These are phyloP conservation scores for Malacoctenus gilli DNA, from an alignment of 2,797 vertebrate genomes.

Conservation along the genomic window DNA sequence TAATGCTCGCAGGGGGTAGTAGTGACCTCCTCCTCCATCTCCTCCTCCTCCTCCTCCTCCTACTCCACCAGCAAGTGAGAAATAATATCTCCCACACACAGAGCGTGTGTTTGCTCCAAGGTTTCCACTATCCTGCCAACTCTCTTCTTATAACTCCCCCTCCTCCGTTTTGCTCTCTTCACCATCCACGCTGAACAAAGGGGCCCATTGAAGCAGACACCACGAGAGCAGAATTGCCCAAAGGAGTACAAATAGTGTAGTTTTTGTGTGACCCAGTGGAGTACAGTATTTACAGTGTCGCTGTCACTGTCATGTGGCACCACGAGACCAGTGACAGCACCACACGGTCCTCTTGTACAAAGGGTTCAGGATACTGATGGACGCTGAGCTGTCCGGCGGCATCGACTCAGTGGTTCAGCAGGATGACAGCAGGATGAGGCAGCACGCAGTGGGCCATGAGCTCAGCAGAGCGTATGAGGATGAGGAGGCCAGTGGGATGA, in stretches of 20 bases:
- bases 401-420: slow-evolving; percentile 45
- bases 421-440: slow-evolving; percentile 59
- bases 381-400: slow-evolving; percentile 48
- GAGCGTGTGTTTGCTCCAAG: slow-evolving; percentile 53
- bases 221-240: background rate
- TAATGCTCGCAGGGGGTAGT: slow-evolving; percentile 41
- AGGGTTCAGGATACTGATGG: slow-evolving; percentile 27
- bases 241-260: slow-evolving; percentile 1
- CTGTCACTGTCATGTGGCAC: slow-evolving; percentile 35
- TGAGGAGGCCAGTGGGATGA: slow-evolving; percentile 43
- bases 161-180: slow-evolving; percentile 3
- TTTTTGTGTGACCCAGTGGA: slow-evolving; percentile 7
- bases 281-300: background rate
- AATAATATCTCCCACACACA: slow-evolving; percentile 51
- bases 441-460: slow-evolving; percentile 48
- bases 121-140: slow-evolving; percentile 37
- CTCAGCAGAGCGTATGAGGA: slow-evolving; percentile 33
- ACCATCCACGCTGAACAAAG: slow-evolving; percentile 24
- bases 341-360: slow-evolving; percentile 43
- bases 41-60: slow-evolving; percentile 16
- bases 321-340: slow-evolving; percentile 29
- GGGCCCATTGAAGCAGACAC: slow-evolving; percentile 17
- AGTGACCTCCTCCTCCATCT: slow-evolving; percentile 23
- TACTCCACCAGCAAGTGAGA: slow-evolving; percentile 42
- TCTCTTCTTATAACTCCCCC: slow-evolving; percentile 25